These are phyloP conservation scores for Emmelina monodactyla DNA, from an alignment of 2,888 invertebrate genomes.

Conservation along the genomic window DNA sequence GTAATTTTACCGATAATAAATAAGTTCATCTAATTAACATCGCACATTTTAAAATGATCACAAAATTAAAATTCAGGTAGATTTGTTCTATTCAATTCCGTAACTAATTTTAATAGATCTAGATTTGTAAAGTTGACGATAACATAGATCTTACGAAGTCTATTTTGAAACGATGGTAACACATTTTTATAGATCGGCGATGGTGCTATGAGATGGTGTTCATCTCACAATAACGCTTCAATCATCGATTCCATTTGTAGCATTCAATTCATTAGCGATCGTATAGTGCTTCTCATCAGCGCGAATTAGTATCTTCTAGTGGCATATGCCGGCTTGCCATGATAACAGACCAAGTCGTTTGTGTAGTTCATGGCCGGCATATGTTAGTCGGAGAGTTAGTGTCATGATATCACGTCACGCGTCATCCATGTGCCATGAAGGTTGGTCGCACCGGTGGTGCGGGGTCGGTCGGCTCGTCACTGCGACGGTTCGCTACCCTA, in stretches of 20 bases:
- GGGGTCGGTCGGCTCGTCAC: slow-evolving; percentile 7
- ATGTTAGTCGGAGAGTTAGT: slow-evolving; percentile 24
- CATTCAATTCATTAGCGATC: slow-evolving; percentile 43
- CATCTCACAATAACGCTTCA: background rate
- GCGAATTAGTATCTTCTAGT: slow-evolving; percentile 12
- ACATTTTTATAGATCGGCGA: slow-evolving; percentile 41
- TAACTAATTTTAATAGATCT: slow-evolving; percentile 38
- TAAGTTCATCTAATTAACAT: slow-evolving; percentile 45
- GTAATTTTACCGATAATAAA: slow-evolving; percentile 38
- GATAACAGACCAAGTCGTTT: background rate
- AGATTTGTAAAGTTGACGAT: slow-evolving; percentile 37
- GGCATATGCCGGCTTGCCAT: background rate
- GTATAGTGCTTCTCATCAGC: slow-evolving; percentile 41
- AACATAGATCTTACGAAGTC: slow-evolving; percentile 43
- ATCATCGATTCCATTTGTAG: slow-evolving; percentile 24
- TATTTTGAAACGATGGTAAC: slow-evolving; percentile 35
- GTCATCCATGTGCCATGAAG: slow-evolving; percentile 50
- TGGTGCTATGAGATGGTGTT: slow-evolving; percentile 40
- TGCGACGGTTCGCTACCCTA: slow-evolving; percentile 11
- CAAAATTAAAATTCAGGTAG: slow-evolving; percentile 29
- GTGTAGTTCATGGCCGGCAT: slow-evolving; percentile 19
- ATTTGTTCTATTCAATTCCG: slow-evolving; percentile 32
- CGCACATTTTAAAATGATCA: slow-evolving; percentile 34
- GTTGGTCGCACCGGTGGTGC: slow-evolving; percentile 16
- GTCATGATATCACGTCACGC: slow-evolving; percentile 6